Base-by-base conservation (phyloP, 2,888 invertebrate genomes). In the Autographa gamma region DNA sequence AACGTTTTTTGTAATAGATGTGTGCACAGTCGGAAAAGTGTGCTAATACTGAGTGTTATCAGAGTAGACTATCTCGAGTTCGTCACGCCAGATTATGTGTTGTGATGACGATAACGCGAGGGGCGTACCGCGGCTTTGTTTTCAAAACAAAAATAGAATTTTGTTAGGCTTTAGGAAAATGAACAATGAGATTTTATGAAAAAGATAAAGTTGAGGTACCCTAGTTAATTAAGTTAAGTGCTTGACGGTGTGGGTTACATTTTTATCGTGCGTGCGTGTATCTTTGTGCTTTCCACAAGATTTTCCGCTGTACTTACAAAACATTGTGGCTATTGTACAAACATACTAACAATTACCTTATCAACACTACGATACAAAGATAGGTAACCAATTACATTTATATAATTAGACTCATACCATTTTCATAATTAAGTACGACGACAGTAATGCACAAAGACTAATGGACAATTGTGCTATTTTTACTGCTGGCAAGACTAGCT, bases 21-120 rank as follows among this genome's bases (percentile, higher is more conserved):
- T 93, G 93, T 90, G 84, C 76, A 79, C 90, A 74, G 86, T 87
- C 77, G 87, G 89, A 89, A 89, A 90, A 92, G 77, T 90, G 85
- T 89, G 85, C 82, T 87, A 87, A 84, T 81, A 95, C 95, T 95
- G 94, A 73, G 80, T 85, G 91, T 93, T 95, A 95, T 95, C 95
- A 93, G 91, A 85, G 88, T 88, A 88, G 90, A 90, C 88, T 94
- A 95, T 95, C 93, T 93, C 85, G 90, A 89, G 89, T 93, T 93
- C 90, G 95, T 94, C 94, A 95, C 93, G 94, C 90, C 93, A 93
- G 95, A 95, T 91, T 95, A 93, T 92, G 91, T 91, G 86, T 88
- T 91, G 87, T 92, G 92, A 90, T 90, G 92, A 90, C 92, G 95
- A 94, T 94, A 94, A 90, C 76, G 71, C 72, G 77, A 85, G 84